phyloP scores from a whole-genome alignment of 2,888 invertebrate genomes.

The Cerastis rubricosa region DNA sequence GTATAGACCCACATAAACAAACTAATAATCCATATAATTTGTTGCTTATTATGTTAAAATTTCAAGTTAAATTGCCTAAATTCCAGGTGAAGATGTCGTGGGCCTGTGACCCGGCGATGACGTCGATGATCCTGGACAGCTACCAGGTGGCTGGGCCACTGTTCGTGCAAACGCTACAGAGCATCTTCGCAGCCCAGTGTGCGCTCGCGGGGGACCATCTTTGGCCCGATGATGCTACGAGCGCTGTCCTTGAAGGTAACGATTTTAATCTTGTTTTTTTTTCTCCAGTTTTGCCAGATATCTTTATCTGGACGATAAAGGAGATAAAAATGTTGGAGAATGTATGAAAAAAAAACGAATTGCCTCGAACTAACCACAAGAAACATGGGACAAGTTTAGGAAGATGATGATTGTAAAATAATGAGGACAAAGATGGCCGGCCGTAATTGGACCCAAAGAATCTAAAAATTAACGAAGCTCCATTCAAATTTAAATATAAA shows the following conservation, averaged over 20 bases:
- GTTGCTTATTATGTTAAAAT: too few relatives aligned
- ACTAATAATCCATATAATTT: too few relatives aligned
- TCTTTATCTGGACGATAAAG: neutral
- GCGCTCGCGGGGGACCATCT: slow-evolving; percentile 72
- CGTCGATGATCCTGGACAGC: slow-evolving; percentile 69
- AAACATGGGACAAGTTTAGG: neutral
- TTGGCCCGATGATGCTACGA: slow-evolving; percentile 89
- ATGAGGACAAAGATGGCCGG: neutral
- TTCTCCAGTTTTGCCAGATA: neutral
- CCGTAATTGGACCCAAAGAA: too few relatives aligned
- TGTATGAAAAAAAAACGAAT: neutral
- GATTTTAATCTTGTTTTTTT: neutral
- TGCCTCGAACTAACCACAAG: too few relatives aligned
- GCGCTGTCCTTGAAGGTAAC: slow-evolving; percentile 75
- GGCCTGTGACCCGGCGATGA: slow-evolving; percentile 75
- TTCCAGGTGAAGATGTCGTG: slow-evolving; percentile 73
- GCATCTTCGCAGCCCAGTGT: slow-evolving; percentile 91
- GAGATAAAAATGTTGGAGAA: too few relatives aligned
- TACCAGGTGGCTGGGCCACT: slow-evolving; percentile 82
- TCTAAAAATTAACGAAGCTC: too few relatives aligned
- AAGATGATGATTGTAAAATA: neutral
- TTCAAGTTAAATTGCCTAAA: too few relatives aligned
- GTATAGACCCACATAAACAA: too few relatives aligned
- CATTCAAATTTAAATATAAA: too few relatives aligned
- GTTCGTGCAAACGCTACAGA: slow-evolving; percentile 90